Percentiles rank a stretch among this genome's conserved stretches.
These are phyloP conservation scores for Apis dorsata DNA, from an alignment of 1,140 invertebrate species.

Conservation along the genomic window DNA sequence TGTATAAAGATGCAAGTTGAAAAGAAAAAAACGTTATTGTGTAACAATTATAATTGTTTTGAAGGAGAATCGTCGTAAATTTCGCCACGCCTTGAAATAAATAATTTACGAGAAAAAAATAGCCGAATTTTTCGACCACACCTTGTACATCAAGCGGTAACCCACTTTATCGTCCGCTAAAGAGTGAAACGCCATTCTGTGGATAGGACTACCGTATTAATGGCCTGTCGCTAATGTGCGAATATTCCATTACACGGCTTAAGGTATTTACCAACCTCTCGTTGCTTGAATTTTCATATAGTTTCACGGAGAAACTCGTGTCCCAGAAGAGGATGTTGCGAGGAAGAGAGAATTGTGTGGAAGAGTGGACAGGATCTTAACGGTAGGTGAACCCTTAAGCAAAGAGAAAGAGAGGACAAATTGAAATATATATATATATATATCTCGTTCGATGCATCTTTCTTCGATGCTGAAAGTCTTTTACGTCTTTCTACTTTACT, in stretches of 20 bases:
- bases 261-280: conserved; percentile 47
- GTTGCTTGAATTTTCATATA: conserved; percentile 34
- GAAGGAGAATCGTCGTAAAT: too few species aligned
- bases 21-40: too few species aligned
- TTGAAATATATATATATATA: conserved; percentile 29
- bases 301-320: not conserved
- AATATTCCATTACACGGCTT: conserved; percentile 39
- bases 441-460: not conserved
- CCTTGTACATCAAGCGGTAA: conserved; percentile 1
- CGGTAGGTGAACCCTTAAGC: not conserved
- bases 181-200: conserved; percentile 36
- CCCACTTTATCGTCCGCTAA: conserved; percentile 31
- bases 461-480: not conserved
- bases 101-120: too few species aligned
- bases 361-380: not conserved
- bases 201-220: conserved; percentile 26
- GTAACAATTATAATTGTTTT: too few species aligned
- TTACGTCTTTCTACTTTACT: not conserved
- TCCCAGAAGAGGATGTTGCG: not conserved
- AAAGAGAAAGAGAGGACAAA: conserved; percentile 18
- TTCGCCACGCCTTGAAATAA: too few species aligned
- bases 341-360: too few species aligned
- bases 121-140: too few species aligned
- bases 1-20: too few species aligned
- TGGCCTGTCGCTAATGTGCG: conserved; percentile 49